These are phyloP conservation scores for Cheilosia vulpina DNA, from an alignment of 2,888 invertebrate species.

Conservation along the genomic window DNA sequence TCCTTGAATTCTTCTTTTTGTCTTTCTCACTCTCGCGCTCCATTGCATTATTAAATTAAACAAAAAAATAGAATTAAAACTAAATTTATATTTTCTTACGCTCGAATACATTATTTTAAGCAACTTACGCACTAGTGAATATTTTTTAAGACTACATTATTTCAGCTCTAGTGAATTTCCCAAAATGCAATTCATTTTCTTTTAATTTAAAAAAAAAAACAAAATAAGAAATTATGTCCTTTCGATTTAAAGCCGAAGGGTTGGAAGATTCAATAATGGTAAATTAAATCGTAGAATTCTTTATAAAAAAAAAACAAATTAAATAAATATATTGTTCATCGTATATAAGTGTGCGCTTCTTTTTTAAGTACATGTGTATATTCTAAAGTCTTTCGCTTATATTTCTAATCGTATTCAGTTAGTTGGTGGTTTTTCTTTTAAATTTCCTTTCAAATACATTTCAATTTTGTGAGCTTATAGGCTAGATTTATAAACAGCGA, in stretches of 20 bases:
- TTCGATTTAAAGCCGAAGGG: slow-evolving; percentile 67
- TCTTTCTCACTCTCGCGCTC: slow-evolving; percentile 59
- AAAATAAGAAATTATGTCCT: slow-evolving; percentile 47
- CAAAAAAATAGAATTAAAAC: slow-evolving; percentile 32
- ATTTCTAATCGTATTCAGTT: slow-evolving; percentile 69
- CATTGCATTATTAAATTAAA: slow-evolving; percentile 67
- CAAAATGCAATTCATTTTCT: slow-evolving; percentile 31
- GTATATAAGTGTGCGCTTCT: neutral
- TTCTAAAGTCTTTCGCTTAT: slow-evolving; percentile 63
- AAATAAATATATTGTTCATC: slow-evolving; percentile 69
- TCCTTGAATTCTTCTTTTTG: slow-evolving; percentile 20
- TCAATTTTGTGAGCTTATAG: slow-evolving; percentile 35
- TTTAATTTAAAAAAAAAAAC: slow-evolving; percentile 7
- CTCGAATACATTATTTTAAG: slow-evolving; percentile 16
- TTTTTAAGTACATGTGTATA: slow-evolving; percentile 11
- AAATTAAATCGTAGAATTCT: slow-evolving; percentile 37
- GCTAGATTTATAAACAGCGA: slow-evolving; percentile 56
- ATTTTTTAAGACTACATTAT: slow-evolving; percentile 36
- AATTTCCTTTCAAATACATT: slow-evolving; percentile 13
- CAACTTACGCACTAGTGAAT: slow-evolving; percentile 33
- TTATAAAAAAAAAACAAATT: slow-evolving; percentile 46
- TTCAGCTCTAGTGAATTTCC: slow-evolving; percentile 39
- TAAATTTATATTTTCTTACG: slow-evolving; percentile 51
- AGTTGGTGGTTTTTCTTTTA: slow-evolving; percentile 70
- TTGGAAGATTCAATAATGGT: slow-evolving; percentile 35